phyloP scores from a whole-genome alignment of 1,140 invertebrate species.

The Hesperophylax magnus region DNA sequence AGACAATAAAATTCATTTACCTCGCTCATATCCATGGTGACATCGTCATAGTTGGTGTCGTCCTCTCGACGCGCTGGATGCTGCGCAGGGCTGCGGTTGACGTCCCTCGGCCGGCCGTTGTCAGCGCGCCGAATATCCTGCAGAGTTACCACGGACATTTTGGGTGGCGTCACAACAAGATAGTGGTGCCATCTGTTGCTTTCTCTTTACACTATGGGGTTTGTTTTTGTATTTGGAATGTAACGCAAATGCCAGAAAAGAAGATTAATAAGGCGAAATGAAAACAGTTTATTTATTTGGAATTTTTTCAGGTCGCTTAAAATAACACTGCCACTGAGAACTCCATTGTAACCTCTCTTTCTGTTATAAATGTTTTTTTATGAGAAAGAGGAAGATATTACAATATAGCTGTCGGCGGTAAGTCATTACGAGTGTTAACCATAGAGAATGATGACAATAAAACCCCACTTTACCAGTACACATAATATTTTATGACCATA shows the following conservation, averaged over 20 bases:
- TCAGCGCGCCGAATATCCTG: slow-evolving; percentile 21
- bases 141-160: slow-evolving; percentile 42
- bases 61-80: slow-evolving; percentile 62
- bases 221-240: slow-evolving; percentile 42
- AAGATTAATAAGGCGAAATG: slow-evolving; percentile 37
- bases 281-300: neutral
- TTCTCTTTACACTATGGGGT: slow-evolving; percentile 41
- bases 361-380: no score
- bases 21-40: slow-evolving; percentile 71
- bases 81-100: slow-evolving; percentile 17
- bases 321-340: no score
- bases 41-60: slow-evolving; percentile 69
- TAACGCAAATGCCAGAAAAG: slow-evolving; percentile 42
- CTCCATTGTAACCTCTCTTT: no score
- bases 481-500: no score
- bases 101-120: neutral
- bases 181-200: slow-evolving; percentile 1
- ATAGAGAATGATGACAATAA: no score
- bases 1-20: slow-evolving; percentile 58
- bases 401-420: no score
- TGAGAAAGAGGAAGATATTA: no score
- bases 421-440: no score
- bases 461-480: no score
- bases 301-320: no score
- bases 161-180: slow-evolving; percentile 20